Conservation (phyloP, 2,888 invertebrate genomes). For the Dasysyrphus tricinctus region DNA sequence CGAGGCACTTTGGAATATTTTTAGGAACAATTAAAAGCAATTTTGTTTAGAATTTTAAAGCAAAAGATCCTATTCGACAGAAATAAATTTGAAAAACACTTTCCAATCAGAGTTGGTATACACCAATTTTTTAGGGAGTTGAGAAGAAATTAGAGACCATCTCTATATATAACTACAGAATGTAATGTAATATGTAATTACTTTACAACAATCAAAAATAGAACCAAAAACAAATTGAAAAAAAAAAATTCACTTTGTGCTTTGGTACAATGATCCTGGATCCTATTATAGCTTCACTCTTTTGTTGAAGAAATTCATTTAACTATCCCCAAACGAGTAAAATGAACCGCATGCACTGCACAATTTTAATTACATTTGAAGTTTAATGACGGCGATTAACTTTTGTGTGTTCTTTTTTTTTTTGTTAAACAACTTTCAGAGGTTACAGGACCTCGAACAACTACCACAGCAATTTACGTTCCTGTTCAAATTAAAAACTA, state of each 20-base stretch:
- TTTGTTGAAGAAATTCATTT: constrained; percentile 56
- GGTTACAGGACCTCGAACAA: constrained; percentile 17
- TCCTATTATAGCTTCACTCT: constrained; percentile 19
- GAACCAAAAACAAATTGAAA: not conserved
- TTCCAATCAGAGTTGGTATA: constrained; percentile 50
- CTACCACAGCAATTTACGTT: constrained; percentile 29
- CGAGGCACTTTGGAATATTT: not conserved
- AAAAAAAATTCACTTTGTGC: not conserved
- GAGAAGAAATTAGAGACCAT: constrained; percentile 52
- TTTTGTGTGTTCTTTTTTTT: constrained; percentile 16
- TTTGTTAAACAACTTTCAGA: constrained; percentile 23
- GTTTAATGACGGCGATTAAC: constrained; percentile 64
- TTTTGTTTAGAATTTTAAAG: not conserved
- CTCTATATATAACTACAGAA: constrained; percentile 9
- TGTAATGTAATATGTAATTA: constrained; percentile 50
- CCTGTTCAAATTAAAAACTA: constrained; percentile 56
- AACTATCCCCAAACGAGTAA: constrained; percentile 31
- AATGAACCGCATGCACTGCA: constrained; percentile 66
- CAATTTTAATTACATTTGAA: constrained; percentile 67
- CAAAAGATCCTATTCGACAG: not conserved
- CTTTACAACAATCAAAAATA: constrained; percentile 32
- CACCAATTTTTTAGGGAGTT: constrained; percentile 12
- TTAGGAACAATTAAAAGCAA: constrained; percentile 23
- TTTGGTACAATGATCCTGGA: constrained; percentile 20
- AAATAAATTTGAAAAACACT: constrained; percentile 1